Percentiles rank a stretch among this genome's conserved stretches.
phyloP scores from a whole-genome alignment of 2,113 vertebrate genomes.

The Delphinus delphis region DNA sequence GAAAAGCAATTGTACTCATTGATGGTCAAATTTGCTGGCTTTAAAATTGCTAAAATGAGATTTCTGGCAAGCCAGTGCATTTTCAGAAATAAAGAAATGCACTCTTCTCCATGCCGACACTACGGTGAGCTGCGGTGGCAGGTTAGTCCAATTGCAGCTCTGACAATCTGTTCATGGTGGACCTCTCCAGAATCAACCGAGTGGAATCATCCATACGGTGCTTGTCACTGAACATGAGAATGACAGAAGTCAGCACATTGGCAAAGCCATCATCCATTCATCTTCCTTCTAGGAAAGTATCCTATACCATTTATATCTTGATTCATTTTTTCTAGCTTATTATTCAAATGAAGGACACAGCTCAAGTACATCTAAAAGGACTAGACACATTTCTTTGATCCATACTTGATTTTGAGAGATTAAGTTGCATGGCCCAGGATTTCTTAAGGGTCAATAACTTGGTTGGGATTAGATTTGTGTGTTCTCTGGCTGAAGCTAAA shows the following conservation, averaged over 20 bases:
- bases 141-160: not conserved
- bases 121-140: not conserved
- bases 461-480: not conserved
- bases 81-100: slow-evolving; percentile 51
- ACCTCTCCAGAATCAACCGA: slow-evolving; percentile 44
- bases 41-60: slow-evolving; percentile 40
- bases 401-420: not conserved
- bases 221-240: slow-evolving; percentile 69
- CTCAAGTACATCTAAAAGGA: not conserved
- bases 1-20: not conserved
- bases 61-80: slow-evolving; percentile 46
- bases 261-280: slow-evolving; percentile 51
- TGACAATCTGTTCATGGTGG: slow-evolving; percentile 68
- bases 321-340: slow-evolving; percentile 20
- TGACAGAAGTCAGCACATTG: slow-evolving; percentile 64
- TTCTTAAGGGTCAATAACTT: not conserved
- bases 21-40: not conserved
- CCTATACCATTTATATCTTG: not conserved
- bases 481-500: not conserved
- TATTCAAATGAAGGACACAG: not conserved
- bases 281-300: slow-evolving; percentile 14
- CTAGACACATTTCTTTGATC: not conserved
- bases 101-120: not conserved
- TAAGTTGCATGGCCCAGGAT: not conserved
- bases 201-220: slow-evolving; percentile 67